phyloP scores from a whole-genome alignment of 2,888 invertebrate genomes.

The Metellina segmentata region DNA sequence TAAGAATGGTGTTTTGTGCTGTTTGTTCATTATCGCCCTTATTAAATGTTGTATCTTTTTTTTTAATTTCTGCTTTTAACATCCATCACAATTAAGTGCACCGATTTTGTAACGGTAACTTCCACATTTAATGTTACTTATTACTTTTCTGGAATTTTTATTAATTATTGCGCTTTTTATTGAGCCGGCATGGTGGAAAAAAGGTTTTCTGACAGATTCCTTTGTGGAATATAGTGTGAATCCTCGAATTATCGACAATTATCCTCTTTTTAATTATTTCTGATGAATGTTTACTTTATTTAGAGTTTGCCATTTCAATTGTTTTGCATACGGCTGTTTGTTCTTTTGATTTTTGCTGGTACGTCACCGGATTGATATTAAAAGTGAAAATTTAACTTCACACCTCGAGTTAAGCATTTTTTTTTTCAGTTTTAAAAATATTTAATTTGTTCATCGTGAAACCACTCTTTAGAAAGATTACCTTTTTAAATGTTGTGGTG shows the following conservation, averaged over 20 bases:
- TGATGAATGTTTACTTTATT: too few species aligned
- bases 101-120: conserved; percentile 47
- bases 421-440: too few species aligned
- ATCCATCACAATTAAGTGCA: conserved; percentile 70
- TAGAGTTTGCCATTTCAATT: too few species aligned
- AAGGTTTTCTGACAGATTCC: background rate
- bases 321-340: too few species aligned
- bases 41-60: conserved; percentile 60
- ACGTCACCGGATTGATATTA: too few species aligned
- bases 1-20: conserved; percentile 55
- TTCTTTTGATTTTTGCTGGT: too few species aligned
- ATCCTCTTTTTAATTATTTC: too few species aligned
- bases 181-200: background rate
- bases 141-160: conserved; percentile 21
- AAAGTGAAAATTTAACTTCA: too few species aligned
- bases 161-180: conserved; percentile 25
- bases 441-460: too few species aligned
- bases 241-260: conserved; percentile 34
- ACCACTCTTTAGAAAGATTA: too few species aligned
- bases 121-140: conserved; percentile 63
- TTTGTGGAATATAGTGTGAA: background rate
- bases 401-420: too few species aligned
- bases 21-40: conserved; percentile 71
- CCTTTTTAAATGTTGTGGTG: too few species aligned
- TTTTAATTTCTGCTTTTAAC: conserved; percentile 3